Conservation (phyloP, 2,113 vertebrate genomes). For the Catagonus wagneri region DNA sequence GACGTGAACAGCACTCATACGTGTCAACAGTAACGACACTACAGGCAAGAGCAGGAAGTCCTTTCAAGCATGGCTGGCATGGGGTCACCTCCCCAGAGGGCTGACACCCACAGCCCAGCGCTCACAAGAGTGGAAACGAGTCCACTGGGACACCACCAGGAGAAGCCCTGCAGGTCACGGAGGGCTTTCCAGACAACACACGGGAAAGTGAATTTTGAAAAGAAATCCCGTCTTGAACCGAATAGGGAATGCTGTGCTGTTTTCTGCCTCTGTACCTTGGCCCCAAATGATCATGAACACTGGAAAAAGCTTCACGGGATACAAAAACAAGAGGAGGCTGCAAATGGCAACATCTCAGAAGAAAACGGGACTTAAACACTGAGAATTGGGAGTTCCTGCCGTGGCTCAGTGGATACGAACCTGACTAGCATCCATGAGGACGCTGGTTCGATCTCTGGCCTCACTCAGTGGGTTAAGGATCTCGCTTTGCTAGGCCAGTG, state of each 20-base stretch:
- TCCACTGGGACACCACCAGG: not conserved
- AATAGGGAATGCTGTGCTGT: not conserved
- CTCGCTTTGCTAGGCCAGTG: too few species aligned
- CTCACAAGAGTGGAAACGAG: not conserved
- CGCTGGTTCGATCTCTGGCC: too few species aligned
- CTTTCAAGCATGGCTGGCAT: not conserved
- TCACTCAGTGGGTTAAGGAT: too few species aligned
- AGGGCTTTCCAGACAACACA: not conserved
- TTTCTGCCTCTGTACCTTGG: not conserved
- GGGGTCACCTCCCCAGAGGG: not conserved
- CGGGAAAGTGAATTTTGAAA: not conserved
- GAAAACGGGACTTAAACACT: not conserved
- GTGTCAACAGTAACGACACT: not conserved
- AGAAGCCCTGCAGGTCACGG: not conserved
- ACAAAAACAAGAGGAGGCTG: not conserved
- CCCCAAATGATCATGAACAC: not conserved
- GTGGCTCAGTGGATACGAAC: too few species aligned
- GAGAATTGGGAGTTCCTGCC: too few species aligned
- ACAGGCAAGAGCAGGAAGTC: not conserved
- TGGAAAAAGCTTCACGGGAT: not conserved
- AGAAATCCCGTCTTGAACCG: conserved; percentile 9
- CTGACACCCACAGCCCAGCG: not conserved
- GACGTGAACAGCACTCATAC: not conserved
- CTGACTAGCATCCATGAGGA: too few species aligned
- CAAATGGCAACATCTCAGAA: not conserved